Evolutionary conservation across 1,140 invertebrate species (phyloP).

Genomic region (Eupristina koningsbergeri): DNA sequence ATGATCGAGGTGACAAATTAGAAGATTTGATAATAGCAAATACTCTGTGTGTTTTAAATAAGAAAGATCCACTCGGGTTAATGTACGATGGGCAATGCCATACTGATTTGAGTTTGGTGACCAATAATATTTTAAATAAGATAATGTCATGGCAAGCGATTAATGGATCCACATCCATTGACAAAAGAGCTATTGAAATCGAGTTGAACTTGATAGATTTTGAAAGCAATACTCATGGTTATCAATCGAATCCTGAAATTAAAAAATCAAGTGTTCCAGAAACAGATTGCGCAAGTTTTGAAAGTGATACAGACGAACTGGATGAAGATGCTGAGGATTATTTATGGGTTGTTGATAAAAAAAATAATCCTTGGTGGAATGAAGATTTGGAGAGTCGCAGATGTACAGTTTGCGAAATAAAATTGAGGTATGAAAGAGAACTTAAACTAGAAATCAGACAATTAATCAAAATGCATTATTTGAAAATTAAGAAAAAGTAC

Average conservation of each 20-base stretch:
- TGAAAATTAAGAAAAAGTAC: neutral
- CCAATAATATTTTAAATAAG: neutral
- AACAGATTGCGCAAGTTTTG: neutral
- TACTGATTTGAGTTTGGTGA: neutral
- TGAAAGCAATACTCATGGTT: too few species aligned
- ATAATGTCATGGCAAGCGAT: neutral
- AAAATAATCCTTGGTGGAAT: slow-evolving; percentile 1
- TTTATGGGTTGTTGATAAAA: too few species aligned
- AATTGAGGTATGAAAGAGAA: neutral
- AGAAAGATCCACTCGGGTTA: neutral
- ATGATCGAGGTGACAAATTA: slow-evolving; percentile 25
- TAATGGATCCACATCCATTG: neutral
- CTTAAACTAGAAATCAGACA: neutral
- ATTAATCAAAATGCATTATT: neutral
- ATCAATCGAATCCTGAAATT: neutral
- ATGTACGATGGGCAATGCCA: neutral
- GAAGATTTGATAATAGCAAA: slow-evolving; percentile 23
- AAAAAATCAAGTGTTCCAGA: neutral
- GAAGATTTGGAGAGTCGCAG: neutral
- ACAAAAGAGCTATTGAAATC: neutral
- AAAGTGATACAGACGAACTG: neutral
- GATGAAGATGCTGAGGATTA: too few species aligned
- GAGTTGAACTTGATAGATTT: neutral
- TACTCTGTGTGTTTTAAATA: slow-evolving; percentile 10
- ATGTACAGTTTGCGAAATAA: neutral